Evolutionary conservation across 2,113 vertebrate species (phyloP), one percentile per base, ranked within the genome.

Genomic region (Rattus rattus): DNA sequence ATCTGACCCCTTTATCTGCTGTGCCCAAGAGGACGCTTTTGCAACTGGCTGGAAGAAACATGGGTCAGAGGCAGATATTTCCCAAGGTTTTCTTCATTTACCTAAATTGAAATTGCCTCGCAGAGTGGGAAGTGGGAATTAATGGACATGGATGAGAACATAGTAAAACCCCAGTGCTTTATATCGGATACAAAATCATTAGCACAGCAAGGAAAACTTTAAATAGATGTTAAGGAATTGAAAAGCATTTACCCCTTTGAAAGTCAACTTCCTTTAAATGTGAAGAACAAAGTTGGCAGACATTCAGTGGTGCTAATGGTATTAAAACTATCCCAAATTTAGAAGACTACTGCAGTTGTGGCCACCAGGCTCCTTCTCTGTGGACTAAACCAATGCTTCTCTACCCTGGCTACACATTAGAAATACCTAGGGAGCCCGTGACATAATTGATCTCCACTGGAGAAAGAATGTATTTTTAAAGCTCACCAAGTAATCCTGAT

Each of bases 131-230:
- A 14, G 43, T 39, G 10, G 49, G 86, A 98, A 93, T 95, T 95
- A 95, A 84, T 63, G 96, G 93, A 77, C 1, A 0, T 75, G 36
- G 49, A 67, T 96, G 80, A 97, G 92, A 98, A 97, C 96, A 97
- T 1, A 93, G 92, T 97, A 84, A 65, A 97, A 87, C 63, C 96
- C 96, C 95, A 96, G 96, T 79, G 95, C 94, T 97, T 96, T 97
- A 91, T 97, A 97, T 97, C 52, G 87, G 97, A 84, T 96, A 96
- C 94, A 95, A 97, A 96, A 94, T 96, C 94, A 98, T 97, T 95
- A 97, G 47, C 76, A 94, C 89, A 95, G 76, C 76, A 91, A 98
- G 93, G 43, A 97, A 92, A 97, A 93, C 1, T 28, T 96, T 96
- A 97, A 98, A 94, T 90, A 98, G 89, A 92, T 98, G 86, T 72